Evolutionary conservation across 2,888 invertebrate genomes (phyloP), one percentile per base, ranked within the genome.

Genomic region (Nymphalis urticae): DNA sequence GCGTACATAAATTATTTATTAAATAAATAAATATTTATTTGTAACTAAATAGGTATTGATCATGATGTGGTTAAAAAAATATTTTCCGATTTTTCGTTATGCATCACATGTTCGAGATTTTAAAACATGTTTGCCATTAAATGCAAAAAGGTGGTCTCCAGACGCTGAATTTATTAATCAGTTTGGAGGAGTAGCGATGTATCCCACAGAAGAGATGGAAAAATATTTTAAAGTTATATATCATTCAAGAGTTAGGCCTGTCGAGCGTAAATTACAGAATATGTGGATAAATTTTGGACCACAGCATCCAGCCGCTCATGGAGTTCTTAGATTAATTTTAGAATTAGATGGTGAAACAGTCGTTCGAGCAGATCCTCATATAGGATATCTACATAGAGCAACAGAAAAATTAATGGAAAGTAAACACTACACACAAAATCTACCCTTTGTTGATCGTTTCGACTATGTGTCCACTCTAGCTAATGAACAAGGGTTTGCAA

Each of bases 381-480:
- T 98, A 75, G 98, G 98, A 0, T 94, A 97, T 32, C 88, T 98
- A 58, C 98, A 98, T 85, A 94, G 98, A 75, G 98, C 96, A 48
- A 97, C 97, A 0, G 98, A 98, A 84, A 98, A 98, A 86, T 90
- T 98, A 8, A 97, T 97, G 82, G 98, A 98, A 87, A 92, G 96
- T 84, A 98, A 97, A 87, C 97, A 97, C 42, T 98, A 97, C 85
- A 92, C 94, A 9, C 97, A 97, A 90, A 96, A 94, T 1, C 80
- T 98, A 70, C 98, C 97, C 0, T 98, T 95, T 83, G 96, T 98
- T 86, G 98, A 98, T 86, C 95, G 97, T 5, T 87, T 97, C 36
- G 98, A 98, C 82, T 98, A 98, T 82, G 96, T 97, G 0, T 97
- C 97, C 0, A 95, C 96, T 84, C 94, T 98, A 94, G 93, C 94